A percentile compares a stretch with the other conserved stretches of the same genome.
phyloP scores from a whole-genome alignment of 2,113 vertebrate genomes.

The Psettodes erumei region DNA sequence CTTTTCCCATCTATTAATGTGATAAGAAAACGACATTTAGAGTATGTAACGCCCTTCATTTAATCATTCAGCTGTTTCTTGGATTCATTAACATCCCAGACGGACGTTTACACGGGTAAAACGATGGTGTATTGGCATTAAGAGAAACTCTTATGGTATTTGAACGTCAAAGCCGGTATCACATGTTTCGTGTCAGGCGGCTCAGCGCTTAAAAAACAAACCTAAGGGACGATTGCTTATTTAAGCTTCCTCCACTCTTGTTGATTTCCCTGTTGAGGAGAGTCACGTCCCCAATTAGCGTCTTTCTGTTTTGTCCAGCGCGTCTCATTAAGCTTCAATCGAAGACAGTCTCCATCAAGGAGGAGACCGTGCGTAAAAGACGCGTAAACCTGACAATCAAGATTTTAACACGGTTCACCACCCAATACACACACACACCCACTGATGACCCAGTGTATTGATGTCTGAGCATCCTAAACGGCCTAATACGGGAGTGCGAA shows the following conservation, averaged over 20 bases:
- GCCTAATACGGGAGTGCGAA: conserved; percentile 18
- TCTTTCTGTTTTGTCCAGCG: conserved; percentile 36
- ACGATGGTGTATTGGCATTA: conserved; percentile 11
- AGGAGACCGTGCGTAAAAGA: conserved; percentile 56
- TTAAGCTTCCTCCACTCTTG: conserved; percentile 13
- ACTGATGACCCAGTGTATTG: conserved; percentile 16
- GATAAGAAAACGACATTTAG: background rate
- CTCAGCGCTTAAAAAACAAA: background rate
- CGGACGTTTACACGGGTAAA: conserved; percentile 15
- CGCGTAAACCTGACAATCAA: conserved; percentile 46
- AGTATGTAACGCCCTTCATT: background rate
- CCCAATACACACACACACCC: conserved; percentile 68
- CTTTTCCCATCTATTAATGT: conserved; percentile 3
- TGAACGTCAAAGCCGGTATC: conserved; percentile 23
- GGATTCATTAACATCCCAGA: conserved; percentile 40
- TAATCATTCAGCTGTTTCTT: conserved; percentile 33
- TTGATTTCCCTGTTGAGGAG: background rate
- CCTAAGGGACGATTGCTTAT: conserved; percentile 41
- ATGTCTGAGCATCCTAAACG: conserved; percentile 37
- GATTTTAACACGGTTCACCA: conserved; percentile 5
- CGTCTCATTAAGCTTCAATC: conserved; percentile 27
- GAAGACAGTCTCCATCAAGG: conserved; percentile 30
- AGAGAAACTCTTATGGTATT: conserved; percentile 18
- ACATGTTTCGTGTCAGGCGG: background rate
- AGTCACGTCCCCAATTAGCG: conserved; percentile 16